Conservation (phyloP, 2,113 vertebrate genomes). For the Psilopsiagon aurifrons region DNA sequence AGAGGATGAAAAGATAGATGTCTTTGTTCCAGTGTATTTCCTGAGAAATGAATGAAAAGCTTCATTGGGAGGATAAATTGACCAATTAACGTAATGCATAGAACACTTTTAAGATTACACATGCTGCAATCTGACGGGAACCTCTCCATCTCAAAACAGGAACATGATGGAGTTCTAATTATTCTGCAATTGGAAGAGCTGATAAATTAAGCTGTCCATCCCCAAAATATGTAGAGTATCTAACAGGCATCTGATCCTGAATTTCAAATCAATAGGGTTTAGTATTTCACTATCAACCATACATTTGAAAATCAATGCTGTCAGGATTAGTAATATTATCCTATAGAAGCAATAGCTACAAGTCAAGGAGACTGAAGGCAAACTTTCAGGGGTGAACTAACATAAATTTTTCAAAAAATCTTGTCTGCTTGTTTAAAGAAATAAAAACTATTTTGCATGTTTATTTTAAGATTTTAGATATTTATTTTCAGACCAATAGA, state of each 20-base stretch:
- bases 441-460: background rate
- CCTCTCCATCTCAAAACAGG: background rate
- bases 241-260: slow-evolving; percentile 61
- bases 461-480: background rate
- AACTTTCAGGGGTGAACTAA: slow-evolving; percentile 19
- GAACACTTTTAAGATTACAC: slow-evolving; percentile 12
- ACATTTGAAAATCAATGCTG: slow-evolving; percentile 77
- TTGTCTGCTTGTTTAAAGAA: background rate
- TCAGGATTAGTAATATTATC: slow-evolving; percentile 37
- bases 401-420: slow-evolving; percentile 26
- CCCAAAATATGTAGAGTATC: slow-evolving; percentile 67
- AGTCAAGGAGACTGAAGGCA: slow-evolving; percentile 51
- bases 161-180: slow-evolving; percentile 41
- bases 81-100: slow-evolving; percentile 19
- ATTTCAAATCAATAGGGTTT: slow-evolving; percentile 77
- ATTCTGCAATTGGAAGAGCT: slow-evolving; percentile 55
- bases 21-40: background rate
- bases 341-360: background rate
- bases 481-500: background rate
- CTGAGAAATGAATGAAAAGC: background rate
- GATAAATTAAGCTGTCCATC: slow-evolving; percentile 66
- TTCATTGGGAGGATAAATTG: slow-evolving; percentile 28
- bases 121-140: slow-evolving; percentile 37
- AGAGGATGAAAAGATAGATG: background rate
- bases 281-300: slow-evolving; percentile 77